A percentile compares a stretch with the other conserved stretches of the same genome.
Evolutionary conservation across 2,888 invertebrate genomes (phyloP).

Genomic region (Acleris cristana): DNA sequence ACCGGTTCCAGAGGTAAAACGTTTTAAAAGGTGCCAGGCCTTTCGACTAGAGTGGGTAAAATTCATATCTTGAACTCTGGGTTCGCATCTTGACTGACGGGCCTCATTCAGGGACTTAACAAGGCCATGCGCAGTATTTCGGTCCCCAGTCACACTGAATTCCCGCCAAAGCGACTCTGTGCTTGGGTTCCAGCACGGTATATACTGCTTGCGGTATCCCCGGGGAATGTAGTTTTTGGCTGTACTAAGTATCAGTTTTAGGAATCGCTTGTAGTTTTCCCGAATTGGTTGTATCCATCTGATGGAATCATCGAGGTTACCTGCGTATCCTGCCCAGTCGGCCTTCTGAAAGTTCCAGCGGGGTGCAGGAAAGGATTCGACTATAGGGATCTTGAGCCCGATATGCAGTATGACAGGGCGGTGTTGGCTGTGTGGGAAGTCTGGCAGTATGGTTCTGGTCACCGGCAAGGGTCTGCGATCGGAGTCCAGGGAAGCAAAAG

Average conservation of each 20-base stretch:
- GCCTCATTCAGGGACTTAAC: not conserved
- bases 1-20: not conserved
- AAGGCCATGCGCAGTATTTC: not conserved
- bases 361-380: not conserved
- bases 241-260: no score
- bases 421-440: constrained; percentile 7
- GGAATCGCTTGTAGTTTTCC: no score
- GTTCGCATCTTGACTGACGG: not conserved
- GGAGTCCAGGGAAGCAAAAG: not conserved
- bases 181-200: no score
- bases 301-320: not conserved
- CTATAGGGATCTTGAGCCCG: constrained; percentile 1
- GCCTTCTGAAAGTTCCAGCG: not conserved
- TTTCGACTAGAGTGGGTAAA: constrained; percentile 12
- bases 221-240: no score
- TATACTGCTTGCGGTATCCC: no score
- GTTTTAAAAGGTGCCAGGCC: constrained; percentile 10
- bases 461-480: constrained; percentile 1
- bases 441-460: not conserved
- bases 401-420: constrained; percentile 7
- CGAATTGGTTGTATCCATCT: not conserved
- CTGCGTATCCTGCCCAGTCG: not conserved
- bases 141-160: no score
- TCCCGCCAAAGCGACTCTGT: not conserved
- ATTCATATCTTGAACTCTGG: constrained; percentile 5